Evolutionary conservation across 2,888 invertebrate species (phyloP).

Genomic region (Poecilobothrus nobilitatus): DNA sequence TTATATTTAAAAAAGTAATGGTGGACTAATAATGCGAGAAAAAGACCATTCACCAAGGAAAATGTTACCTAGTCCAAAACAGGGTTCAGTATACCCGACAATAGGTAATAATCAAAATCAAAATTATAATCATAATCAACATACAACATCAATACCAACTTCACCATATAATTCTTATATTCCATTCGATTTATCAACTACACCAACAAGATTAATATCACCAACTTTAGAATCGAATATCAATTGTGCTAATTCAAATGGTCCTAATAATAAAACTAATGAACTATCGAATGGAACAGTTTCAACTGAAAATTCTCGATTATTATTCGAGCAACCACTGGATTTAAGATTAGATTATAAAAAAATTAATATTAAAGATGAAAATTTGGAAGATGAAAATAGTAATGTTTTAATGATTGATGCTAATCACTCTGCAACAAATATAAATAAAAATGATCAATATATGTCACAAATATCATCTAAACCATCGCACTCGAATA

Average conservation of each 20-base stretch:
- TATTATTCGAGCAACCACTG: slow-evolving; percentile 63
- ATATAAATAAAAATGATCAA: background rate
- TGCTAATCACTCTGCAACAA: background rate
- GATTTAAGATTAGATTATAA: slow-evolving; percentile 82
- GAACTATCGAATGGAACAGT: slow-evolving; percentile 33
- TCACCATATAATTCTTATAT: slow-evolving; percentile 46
- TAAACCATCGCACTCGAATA: slow-evolving; percentile 8
- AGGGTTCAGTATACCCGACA: slow-evolving; percentile 64
- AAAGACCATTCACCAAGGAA: slow-evolving; percentile 87
- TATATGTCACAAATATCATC: background rate
- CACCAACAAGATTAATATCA: slow-evolving; percentile 36
- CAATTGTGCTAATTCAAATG: slow-evolving; percentile 32
- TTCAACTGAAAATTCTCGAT: slow-evolving; percentile 31
- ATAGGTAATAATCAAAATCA: slow-evolving; percentile 40
- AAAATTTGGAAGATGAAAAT: slow-evolving; percentile 71
- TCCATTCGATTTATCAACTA: slow-evolving; percentile 58
- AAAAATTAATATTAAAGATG: slow-evolving; percentile 44
- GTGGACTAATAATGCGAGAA: slow-evolving; percentile 64
- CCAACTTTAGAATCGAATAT: slow-evolving; percentile 37
- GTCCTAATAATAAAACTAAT: slow-evolving; percentile 39
- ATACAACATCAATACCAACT: slow-evolving; percentile 42
- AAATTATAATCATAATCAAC: slow-evolving; percentile 4
- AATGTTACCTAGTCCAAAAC: slow-evolving; percentile 69
- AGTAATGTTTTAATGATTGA: slow-evolving; percentile 61
- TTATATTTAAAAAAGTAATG: slow-evolving; percentile 12